A percentile compares a stretch with the other conserved stretches of the same genome.
Conservation (phyloP, 2,113 vertebrate species). For the Sardina pilchardus region DNA sequence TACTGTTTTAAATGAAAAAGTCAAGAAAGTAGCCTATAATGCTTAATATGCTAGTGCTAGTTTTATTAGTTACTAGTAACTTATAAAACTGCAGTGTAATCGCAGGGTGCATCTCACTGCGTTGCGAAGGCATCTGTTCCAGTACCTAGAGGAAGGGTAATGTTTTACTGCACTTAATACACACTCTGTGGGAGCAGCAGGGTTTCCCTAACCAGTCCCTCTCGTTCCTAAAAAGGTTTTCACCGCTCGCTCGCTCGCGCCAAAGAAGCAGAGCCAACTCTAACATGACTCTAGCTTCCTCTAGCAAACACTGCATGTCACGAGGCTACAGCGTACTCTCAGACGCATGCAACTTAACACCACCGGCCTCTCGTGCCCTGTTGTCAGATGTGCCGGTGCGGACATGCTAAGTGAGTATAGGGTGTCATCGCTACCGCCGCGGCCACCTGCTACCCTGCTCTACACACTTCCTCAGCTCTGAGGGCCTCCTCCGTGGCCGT, state of each 20-base stretch:
- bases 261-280: background rate
- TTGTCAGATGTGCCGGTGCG: background rate
- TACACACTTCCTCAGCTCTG: background rate
- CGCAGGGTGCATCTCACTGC: background rate
- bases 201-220: background rate
- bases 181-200: background rate
- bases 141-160: background rate
- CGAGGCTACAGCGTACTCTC: background rate
- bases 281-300: background rate
- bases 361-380: background rate
- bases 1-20: no score
- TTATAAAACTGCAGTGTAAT: no score
- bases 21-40: no score
- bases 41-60: no score
- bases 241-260: background rate
- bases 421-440: background rate
- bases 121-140: background rate
- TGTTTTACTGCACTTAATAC: background rate
- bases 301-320: background rate
- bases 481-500: background rate
- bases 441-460: background rate
- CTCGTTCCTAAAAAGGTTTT: background rate
- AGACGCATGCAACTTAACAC: background rate
- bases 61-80: no score
- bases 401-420: background rate